Base-by-base conservation (phyloP, 1,140 invertebrate genomes). In the Phortica variegata region DNA sequence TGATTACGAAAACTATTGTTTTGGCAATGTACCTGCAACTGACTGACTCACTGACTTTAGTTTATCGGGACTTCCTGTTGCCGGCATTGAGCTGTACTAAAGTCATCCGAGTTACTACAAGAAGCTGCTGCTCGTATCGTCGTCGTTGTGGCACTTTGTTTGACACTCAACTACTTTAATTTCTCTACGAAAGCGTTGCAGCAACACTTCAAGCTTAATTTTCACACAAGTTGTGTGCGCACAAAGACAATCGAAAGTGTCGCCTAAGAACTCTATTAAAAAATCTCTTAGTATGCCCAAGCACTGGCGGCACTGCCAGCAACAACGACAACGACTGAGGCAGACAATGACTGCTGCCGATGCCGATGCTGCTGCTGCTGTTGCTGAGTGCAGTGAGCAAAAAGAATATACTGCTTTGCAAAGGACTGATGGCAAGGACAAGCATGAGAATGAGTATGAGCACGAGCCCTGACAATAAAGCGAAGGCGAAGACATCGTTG, bases 181-280 rank as follows among this genome's bases (percentile, higher is more conserved):
- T 34, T 34, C 10, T 4, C 33, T 29, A 34, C n/a, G n/a, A n/a
- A 34, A 7, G 43, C 32, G 3, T 18, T 29, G 32, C 17, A 26
- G 43, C 26, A 48, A 46, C 49, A 59, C 65, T 61, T 65, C 54
- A 56, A 48, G 54, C 50, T 65, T 70, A 70, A 70, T 70, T 70
- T 65, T 41, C 66, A 54, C 61, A 54, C 50, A 60, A 60, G 52
- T 56, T 54, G 49, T 26, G 10, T 26, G 5, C 45, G 48, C 47
- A 54, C 65, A 56, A 60, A 60, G 61, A 70, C 66, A 70, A 70
- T 70, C 65, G 66, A 65, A 70, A 70, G 61, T 70, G 66, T 70
- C 66, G 58, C 55, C 61, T 47, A 54, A 70, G 66, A 70, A 70
- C 61, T 70, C 65, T 70, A 70, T 70, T 70, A 70, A 70, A n/a